Conservation (phyloP, 2,888 invertebrate genomes). For the Philereme transversata region DNA sequence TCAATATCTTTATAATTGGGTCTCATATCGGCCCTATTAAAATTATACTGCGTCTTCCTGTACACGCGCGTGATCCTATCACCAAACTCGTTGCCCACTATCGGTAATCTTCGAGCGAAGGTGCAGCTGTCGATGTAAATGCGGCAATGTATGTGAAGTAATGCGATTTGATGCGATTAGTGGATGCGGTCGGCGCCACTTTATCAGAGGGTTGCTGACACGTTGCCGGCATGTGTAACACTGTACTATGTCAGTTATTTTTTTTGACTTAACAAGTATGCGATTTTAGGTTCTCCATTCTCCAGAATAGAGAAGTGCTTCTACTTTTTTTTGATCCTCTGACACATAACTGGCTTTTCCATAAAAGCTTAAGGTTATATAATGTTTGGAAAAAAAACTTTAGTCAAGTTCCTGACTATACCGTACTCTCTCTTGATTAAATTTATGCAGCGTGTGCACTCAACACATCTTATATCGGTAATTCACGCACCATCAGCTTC, state of each 20-base stretch:
- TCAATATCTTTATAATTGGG: slow-evolving; percentile 33
- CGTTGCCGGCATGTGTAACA: slow-evolving; percentile 35
- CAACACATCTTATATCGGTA: slow-evolving; percentile 3
- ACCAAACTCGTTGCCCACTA: slow-evolving; percentile 57
- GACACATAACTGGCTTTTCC: no score
- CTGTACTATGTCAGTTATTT: slow-evolving; percentile 9
- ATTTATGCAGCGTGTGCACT: background rate
- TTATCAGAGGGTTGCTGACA: slow-evolving; percentile 49
- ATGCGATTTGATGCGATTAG: slow-evolving; percentile 57
- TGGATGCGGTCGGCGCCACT: slow-evolving; percentile 54
- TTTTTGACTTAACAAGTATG: background rate
- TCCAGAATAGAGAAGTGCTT: no score
- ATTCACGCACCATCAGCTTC: background rate
- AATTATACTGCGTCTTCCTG: slow-evolving; percentile 44
- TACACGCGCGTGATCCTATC: slow-evolving; percentile 51
- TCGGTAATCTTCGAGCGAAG: slow-evolving; percentile 55
- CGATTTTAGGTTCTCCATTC: no score
- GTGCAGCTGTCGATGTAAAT: slow-evolving; percentile 56
- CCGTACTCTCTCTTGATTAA: background rate
- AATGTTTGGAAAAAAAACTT: no score
- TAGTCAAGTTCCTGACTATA: no score
- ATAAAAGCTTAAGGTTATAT: no score
- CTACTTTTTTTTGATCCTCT: no score
- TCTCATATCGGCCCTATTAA: slow-evolving; percentile 38
- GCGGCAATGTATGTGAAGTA: slow-evolving; percentile 61